These are phyloP conservation scores for Hyalella azteca DNA, from an alignment of 2,888 invertebrate species.

Conservation along the genomic window DNA sequence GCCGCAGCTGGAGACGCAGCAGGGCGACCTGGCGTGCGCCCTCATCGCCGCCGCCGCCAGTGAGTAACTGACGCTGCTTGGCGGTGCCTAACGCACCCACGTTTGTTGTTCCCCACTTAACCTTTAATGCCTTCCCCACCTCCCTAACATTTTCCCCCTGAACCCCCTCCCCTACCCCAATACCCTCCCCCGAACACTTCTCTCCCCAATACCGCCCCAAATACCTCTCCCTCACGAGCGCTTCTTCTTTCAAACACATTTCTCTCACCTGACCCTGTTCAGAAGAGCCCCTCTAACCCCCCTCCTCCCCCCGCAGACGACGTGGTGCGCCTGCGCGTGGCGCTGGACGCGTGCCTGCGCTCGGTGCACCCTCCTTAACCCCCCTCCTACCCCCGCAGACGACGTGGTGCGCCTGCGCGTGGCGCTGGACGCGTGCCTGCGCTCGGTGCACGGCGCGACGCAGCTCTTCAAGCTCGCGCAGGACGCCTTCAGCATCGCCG, in stretches of 20 bases:
- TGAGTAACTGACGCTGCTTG: no score
- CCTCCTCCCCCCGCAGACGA: constrained; percentile 66
- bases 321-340: constrained; percentile 73
- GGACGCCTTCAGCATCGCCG: constrained; percentile 82
- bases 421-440: constrained; percentile 78
- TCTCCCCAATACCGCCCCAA: no score
- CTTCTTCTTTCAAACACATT: no score
- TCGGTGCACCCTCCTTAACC: constrained; percentile 80
- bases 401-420: constrained; percentile 74
- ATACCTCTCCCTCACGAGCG: no score
- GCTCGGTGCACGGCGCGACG: constrained; percentile 82
- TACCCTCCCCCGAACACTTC: no score
- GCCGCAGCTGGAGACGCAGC: constrained; percentile 80
- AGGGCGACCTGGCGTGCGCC: constrained; percentile 78
- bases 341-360: constrained; percentile 78
- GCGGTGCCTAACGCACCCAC: no score
- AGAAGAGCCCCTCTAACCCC: no score
- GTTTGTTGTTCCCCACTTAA: no score
- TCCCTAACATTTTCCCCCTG: no score
- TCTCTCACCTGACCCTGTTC: no score
- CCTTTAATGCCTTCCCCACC: no score
- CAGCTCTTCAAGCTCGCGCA: constrained; percentile 84
- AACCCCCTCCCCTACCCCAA: no score
- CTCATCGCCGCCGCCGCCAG: constrained; percentile 76
- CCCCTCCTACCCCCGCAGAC: constrained; percentile 63